A percentile compares a stretch with the other conserved stretches of the same genome.
Evolutionary conservation across 2,797 vertebrate genomes (phyloP).

Genomic region (Falco rusticolus): DNA sequence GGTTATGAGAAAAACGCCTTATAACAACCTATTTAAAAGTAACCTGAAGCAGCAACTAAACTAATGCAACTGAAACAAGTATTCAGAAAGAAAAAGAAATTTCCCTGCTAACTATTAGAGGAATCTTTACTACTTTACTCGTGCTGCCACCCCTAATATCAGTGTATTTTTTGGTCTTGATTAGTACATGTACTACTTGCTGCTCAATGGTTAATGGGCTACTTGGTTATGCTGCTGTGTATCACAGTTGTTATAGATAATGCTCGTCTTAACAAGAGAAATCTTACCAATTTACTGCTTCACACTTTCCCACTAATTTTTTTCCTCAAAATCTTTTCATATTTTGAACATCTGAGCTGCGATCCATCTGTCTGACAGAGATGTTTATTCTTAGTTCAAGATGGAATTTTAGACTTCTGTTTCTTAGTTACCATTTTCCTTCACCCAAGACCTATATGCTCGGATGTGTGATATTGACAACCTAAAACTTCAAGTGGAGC

Average conservation of each 20-base stretch:
- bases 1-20: not conserved
- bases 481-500: not conserved
- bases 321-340: not conserved
- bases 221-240: not conserved
- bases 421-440: conserved; percentile 36
- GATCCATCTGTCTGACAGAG: conserved; percentile 15
- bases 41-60: not conserved
- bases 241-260: not conserved
- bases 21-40: not conserved
- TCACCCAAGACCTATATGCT: not conserved
- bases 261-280: not conserved
- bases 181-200: not conserved
- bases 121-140: not conserved
- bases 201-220: not conserved
- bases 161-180: not conserved
- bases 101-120: not conserved
- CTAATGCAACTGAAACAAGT: not conserved
- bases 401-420: conserved; percentile 6
- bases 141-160: not conserved
- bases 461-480: not conserved
- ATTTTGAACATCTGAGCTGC: conserved; percentile 8
- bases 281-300: not conserved
- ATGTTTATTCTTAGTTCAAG: conserved; percentile 42
- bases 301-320: not conserved
- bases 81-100: not conserved